Conservation (phyloP, 2,797 vertebrate genomes). For the Gallinago solitaria region DNA sequence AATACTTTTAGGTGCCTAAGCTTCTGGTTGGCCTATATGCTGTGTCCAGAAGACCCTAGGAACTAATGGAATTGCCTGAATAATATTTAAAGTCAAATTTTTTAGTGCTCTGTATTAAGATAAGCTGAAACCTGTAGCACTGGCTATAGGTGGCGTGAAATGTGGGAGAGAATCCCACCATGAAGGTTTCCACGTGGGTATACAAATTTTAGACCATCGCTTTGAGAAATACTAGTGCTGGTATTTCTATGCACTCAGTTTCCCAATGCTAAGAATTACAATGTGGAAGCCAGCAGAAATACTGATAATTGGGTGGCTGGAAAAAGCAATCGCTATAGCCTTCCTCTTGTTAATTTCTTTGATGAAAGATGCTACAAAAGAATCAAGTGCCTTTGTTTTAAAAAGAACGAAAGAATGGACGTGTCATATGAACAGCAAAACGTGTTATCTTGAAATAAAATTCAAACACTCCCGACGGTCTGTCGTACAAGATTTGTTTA, state of each 20-base stretch:
- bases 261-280: not conserved
- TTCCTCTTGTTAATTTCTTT: not conserved
- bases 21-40: not conserved
- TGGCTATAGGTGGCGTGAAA: not conserved
- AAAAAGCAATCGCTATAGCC: not conserved
- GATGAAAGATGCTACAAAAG: not conserved
- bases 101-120: not conserved
- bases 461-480: not conserved
- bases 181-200: not conserved
- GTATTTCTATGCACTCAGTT: not conserved
- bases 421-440: not conserved
- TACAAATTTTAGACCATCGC: not conserved
- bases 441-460: slow-evolving; percentile 31
- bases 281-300: not conserved
- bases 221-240: not conserved
- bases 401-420: not conserved
- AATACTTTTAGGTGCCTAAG: not conserved
- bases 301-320: not conserved
- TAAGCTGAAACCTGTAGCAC: not conserved
- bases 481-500: slow-evolving; percentile 32
- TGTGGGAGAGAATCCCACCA: not conserved
- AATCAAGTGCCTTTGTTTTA: not conserved
- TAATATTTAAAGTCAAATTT: not conserved
- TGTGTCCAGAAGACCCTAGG: not conserved
- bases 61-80: not conserved